phyloP scores from a whole-genome alignment of 1,140 invertebrate genomes.

The Spodoptera litura region DNA sequence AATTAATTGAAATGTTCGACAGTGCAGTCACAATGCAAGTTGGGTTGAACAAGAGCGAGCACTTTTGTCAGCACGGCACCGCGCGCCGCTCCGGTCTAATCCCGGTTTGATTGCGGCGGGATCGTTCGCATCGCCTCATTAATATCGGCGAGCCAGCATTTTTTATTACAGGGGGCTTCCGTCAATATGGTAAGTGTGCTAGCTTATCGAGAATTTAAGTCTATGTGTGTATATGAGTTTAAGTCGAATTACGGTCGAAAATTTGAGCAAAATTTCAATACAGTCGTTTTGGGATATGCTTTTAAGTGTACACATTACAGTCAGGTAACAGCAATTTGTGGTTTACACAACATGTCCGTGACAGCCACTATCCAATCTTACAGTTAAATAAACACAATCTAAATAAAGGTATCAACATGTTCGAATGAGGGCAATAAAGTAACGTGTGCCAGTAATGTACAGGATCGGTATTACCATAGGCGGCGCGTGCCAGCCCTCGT shows the following conservation, averaged over 20 bases:
- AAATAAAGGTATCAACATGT: not conserved
- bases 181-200: constrained; percentile 8
- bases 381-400: no score
- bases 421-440: not conserved
- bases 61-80: constrained; percentile 29
- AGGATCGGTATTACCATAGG: not conserved
- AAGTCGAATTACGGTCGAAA: no score
- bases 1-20: not conserved
- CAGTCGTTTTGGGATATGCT: no score
- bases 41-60: constrained; percentile 4
- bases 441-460: not conserved
- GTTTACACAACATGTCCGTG: no score
- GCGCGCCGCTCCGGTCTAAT: constrained; percentile 14
- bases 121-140: constrained; percentile 40
- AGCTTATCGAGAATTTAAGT: not conserved
- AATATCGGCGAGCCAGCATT: constrained; percentile 23
- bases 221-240: not conserved
- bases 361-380: no score
- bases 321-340: no score
- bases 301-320: no score
- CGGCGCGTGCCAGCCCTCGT: no score
- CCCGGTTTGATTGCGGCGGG: constrained; percentile 40
- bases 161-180: constrained; percentile 17
- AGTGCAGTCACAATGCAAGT: constrained; percentile 27
- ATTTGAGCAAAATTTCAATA: no score